Evolutionary conservation across 2,888 invertebrate species (phyloP).

Genomic region (Tanypteryx hageni): DNA sequence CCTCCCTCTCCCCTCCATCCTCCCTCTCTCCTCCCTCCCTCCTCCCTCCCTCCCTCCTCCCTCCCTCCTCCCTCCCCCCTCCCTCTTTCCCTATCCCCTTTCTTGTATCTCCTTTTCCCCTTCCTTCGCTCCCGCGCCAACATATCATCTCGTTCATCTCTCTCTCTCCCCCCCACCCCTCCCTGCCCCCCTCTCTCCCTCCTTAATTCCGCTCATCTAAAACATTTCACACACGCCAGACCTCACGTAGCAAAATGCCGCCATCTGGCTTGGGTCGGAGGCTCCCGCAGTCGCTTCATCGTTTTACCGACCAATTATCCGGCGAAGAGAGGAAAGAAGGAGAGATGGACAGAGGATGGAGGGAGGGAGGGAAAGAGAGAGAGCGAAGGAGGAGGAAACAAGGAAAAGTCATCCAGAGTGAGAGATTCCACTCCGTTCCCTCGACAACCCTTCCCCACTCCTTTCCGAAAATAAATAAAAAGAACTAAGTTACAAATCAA

Average conservation of each 20-base stretch:
- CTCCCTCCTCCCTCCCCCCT: background rate
- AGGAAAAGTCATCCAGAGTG: slow-evolving; percentile 30
- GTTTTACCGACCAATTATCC: slow-evolving; percentile 49
- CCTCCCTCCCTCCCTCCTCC: background rate
- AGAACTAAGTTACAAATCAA: slow-evolving; percentile 9
- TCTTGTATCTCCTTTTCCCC: background rate
- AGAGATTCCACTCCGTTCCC: background rate
- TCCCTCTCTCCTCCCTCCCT: background rate
- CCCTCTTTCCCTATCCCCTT: background rate
- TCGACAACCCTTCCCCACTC: background rate
- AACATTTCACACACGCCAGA: slow-evolving; percentile 30
- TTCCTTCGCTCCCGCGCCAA: background rate
- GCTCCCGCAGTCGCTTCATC: background rate
- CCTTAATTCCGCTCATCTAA: background rate
- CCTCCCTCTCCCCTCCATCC: background rate
- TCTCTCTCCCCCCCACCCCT: background rate
- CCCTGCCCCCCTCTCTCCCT: background rate
- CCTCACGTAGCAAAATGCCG: slow-evolving; percentile 24
- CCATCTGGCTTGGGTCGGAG: background rate
- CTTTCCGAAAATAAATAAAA: background rate
- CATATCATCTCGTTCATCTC: background rate
- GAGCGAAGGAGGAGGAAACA: background rate
- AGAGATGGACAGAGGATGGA: background rate
- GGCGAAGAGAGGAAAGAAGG: background rate
- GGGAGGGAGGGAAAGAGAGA: background rate